Base-by-base conservation (phyloP, 2,113 vertebrate species). In the Lagopus leucura region DNA sequence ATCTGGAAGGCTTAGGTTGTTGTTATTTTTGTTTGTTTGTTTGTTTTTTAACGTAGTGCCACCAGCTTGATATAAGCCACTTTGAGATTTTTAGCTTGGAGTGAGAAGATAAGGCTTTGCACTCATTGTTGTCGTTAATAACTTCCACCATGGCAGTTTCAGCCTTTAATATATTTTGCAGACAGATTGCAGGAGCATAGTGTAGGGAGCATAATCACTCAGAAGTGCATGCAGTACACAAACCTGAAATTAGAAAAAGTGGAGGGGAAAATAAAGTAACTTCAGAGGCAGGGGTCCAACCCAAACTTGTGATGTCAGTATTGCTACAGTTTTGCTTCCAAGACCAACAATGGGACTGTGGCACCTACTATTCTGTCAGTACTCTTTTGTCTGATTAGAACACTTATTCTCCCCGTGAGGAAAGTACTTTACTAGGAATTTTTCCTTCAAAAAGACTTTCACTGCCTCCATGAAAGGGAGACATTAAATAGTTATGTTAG, bases 111-210 rank as follows among this genome's bases (percentile, higher is more conserved):
- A 76, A 82, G 72, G n/a, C 69, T 81, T 17, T 69, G 65, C 85
- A 86, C 5, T 11, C 66, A 67, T 48, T 70, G 42, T 48, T 13
- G 43, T 67, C 73, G 45, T 92, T 90, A 90, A 86, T 87, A 61
- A 90, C 86, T 94, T 94, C 87, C 70, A 91, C 70, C 82, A 82
- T 84, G 71, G 64, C 80, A 94, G 60, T 75, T 93, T 60, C 65
- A 75, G 47, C 32, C 20, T 2, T 52, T 4, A 27, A 90, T 65
- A n/a, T 83, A 30, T 77, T 92, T 94, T 91, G 69, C 82, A 92
- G 93, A 92, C 20, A 86, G 63, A 69, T 54, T 82, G 80, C 77
- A 94, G 43, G 78, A 92, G 42, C 27, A 21, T 0, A 0, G 17
- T 17, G 22, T 15, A 74, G 40, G 71, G 61, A 64, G 25, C 19